A percentile compares a stretch with the other conserved stretches of the same genome.
These are phyloP conservation scores for Thymelicus acteon DNA, from an alignment of 2,888 invertebrate genomes.

Conservation along the genomic window DNA sequence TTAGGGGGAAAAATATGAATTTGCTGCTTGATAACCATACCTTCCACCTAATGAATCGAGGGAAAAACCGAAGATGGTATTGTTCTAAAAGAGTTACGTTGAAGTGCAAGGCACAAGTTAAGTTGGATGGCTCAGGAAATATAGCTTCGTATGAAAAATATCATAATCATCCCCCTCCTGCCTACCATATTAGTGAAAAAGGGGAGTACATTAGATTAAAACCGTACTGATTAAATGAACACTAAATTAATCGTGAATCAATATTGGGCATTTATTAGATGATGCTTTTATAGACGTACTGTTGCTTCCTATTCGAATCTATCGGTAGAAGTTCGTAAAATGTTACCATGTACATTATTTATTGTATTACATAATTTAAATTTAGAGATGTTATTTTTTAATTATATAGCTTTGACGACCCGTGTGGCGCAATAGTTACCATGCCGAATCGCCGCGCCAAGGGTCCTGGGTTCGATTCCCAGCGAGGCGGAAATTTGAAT, in stretches of 20 bases:
- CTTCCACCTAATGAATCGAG: conserved; percentile 35
- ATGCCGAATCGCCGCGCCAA: too few relatives aligned
- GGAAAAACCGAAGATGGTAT: conserved; percentile 38
- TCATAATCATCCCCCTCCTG: conserved; percentile 45
- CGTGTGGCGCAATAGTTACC: too few relatives aligned
- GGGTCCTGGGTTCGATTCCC: too few relatives aligned
- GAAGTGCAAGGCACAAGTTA: conserved; percentile 45
- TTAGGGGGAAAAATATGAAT: not conserved
- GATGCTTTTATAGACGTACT: too few relatives aligned
- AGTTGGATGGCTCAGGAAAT: conserved; percentile 42
- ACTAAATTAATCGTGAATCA: not conserved
- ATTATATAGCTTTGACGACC: too few relatives aligned
- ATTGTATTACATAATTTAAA: too few relatives aligned
- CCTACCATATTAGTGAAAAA: conserved; percentile 8
- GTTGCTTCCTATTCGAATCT: too few relatives aligned
- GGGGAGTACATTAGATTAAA: conserved; percentile 36
- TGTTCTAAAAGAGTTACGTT: conserved; percentile 42
- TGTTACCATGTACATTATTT: too few relatives aligned
- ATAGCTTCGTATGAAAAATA: conserved; percentile 41
- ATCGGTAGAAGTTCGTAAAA: too few relatives aligned
- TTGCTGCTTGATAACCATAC: not conserved
- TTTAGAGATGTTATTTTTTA: too few relatives aligned
- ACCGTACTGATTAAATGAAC: not conserved
- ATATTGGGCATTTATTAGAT: too few relatives aligned
- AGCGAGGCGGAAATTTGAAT: too few relatives aligned